A percentile compares a stretch with the other conserved stretches of the same genome.
These are phyloP conservation scores for Falcunculus frontatus DNA, from an alignment of 2,113 vertebrate species.

Conservation along the genomic window DNA sequence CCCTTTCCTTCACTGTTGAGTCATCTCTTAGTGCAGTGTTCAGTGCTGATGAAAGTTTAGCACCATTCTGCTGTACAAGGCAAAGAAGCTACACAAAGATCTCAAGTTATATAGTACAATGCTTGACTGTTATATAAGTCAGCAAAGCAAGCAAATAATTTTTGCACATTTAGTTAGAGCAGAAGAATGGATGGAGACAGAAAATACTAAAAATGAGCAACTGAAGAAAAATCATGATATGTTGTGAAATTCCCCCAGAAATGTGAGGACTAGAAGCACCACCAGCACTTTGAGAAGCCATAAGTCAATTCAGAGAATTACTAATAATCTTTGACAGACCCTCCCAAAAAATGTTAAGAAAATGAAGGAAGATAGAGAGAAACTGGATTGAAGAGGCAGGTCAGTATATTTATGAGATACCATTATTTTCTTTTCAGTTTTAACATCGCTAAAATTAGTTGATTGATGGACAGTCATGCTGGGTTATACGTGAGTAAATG, in stretches of 20 bases:
- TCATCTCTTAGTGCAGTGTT: background rate
- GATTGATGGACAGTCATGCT: slow-evolving; percentile 62
- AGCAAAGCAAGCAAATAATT: background rate
- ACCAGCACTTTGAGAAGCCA: background rate
- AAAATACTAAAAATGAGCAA: background rate
- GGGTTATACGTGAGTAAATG: slow-evolving; percentile 63
- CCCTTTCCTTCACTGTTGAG: background rate
- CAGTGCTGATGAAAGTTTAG: background rate
- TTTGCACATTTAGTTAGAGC: background rate
- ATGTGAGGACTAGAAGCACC: background rate
- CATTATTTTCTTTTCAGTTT: slow-evolving; percentile 50
- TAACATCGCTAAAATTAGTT: slow-evolving; percentile 62
- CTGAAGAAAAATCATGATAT: background rate
- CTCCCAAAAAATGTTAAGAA: background rate
- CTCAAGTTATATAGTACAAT: background rate
- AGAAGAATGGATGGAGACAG: background rate
- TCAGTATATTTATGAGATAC: slow-evolving; percentile 11
- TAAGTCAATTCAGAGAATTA: background rate
- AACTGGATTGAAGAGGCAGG: background rate
- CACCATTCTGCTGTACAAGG: background rate
- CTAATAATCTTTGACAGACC: background rate
- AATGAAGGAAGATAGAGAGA: background rate
- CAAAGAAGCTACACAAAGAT: background rate
- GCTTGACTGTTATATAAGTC: background rate
- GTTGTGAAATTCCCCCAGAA: background rate